Conservation (phyloP, 2,113 vertebrate species). For the Alexandromys fortis region DNA sequence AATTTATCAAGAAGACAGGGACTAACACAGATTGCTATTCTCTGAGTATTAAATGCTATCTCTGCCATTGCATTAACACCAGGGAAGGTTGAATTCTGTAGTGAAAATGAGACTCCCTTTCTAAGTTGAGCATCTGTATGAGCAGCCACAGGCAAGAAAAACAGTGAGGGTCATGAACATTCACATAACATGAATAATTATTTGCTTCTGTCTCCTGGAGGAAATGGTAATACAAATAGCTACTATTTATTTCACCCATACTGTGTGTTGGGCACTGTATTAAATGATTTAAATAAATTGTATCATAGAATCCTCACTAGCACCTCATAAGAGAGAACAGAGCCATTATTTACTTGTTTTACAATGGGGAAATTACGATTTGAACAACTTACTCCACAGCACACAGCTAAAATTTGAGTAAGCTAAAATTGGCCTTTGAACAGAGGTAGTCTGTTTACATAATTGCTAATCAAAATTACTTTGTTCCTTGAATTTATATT, state of each 20-base stretch:
- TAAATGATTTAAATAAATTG: constrained; percentile 31
- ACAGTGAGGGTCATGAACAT: background rate
- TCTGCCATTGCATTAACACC: constrained; percentile 11
- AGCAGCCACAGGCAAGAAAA: background rate
- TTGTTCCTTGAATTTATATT: background rate
- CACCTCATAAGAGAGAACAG: background rate
- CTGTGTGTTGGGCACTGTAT: constrained; percentile 11
- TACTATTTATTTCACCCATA: background rate
- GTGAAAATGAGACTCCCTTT: constrained; percentile 30
- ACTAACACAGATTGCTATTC: constrained; percentile 43
- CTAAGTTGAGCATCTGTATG: background rate
- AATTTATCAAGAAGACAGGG: constrained; percentile 66
- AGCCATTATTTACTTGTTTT: constrained; percentile 31
- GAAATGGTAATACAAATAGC: constrained; percentile 5
- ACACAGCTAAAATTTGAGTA: background rate
- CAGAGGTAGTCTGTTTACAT: background rate
- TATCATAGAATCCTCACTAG: constrained; percentile 6
- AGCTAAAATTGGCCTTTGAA: background rate
- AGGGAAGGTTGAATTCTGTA: constrained; percentile 38
- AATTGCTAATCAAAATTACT: background rate
- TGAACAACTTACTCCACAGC: background rate
- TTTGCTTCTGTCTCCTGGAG: constrained; percentile 20
- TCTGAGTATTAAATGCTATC: constrained; percentile 27
- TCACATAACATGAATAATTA: background rate
- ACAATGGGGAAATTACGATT: background rate